Evolutionary conservation across 2,888 invertebrate genomes (phyloP), one percentile per base, ranked within the genome.

Genomic region (Carpatolechia fugitivella): DNA sequence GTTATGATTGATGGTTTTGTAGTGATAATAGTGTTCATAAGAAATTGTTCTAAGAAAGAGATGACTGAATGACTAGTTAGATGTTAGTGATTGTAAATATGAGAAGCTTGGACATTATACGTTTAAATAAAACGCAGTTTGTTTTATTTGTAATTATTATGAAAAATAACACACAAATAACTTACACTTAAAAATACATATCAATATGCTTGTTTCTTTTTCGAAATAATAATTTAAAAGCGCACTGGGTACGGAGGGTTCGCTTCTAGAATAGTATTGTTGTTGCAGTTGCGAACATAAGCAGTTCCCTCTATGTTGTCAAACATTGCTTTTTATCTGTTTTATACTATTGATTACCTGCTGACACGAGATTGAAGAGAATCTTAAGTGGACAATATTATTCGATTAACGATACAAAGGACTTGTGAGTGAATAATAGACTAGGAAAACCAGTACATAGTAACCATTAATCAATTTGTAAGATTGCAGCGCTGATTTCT

Each of bases 1-100:
- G 85, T 86, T 85, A 82, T 80, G 81, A 84, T 83, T 78, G 80
- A 83, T 68, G 76, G 80, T 75, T 80, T 76, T 72, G 85, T 89
- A 88, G 88, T 89, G 88, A 85, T 87, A 85, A 84, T 88, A 88
- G 88, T 88, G 88, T 88, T 88, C 85, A 77, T 78, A 86, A 85
- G 83, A 76, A 79, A 80, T 79, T 80, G 69, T 84, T 85, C 78
- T 85, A 82, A 83, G 82, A 78, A 81, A 78, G 80, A 77, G 82
- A 86, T 84, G 88, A 89, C 88, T 88, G 88, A 89, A 85, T 80
- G 88, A 80, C 80, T 85, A 77, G 70, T 69, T 79, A 87, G 86
- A 77, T 74, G 74, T 82, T 89, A 88, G 85, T 83, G 80, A 84
- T 85, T 89, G 88, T 89, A 89, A 84, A 89, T 89, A 89, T 72